A percentile compares a stretch with the other conserved stretches of the same genome.
Evolutionary conservation across 2,113 vertebrate species (phyloP).

Genomic region (Otis tarda): DNA sequence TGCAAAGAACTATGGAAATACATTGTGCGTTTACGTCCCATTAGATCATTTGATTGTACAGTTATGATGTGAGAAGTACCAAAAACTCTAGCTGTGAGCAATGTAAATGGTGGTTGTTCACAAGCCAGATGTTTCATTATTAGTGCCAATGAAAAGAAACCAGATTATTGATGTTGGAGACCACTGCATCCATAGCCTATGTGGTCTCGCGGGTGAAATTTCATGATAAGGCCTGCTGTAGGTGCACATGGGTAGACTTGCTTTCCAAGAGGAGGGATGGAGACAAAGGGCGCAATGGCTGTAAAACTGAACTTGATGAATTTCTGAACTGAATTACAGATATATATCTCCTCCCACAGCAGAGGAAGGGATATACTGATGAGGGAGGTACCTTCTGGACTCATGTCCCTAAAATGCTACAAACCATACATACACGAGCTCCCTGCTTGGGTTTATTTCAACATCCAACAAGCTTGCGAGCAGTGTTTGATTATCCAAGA

Average conservation of each 20-base stretch:
- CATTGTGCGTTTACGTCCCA: fast-evolving
- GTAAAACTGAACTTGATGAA: background rate
- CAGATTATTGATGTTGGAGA: background rate
- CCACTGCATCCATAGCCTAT: background rate
- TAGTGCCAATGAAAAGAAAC: background rate
- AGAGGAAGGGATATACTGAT: background rate
- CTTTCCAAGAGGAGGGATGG: background rate
- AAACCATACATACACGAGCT: background rate
- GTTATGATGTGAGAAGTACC: background rate
- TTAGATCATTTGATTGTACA: background rate
- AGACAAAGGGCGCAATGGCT: background rate
- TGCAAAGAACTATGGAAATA: background rate
- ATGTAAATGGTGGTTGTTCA: background rate
- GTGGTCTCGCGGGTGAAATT: background rate
- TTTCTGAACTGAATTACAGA: background rate
- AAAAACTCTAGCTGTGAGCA: background rate
- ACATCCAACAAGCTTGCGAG: background rate
- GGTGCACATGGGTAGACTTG: background rate
- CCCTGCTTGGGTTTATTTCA: background rate
- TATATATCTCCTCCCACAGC: background rate
- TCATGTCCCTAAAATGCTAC: background rate
- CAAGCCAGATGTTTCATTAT: background rate
- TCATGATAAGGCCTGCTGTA: background rate
- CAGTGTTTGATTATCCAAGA: slow-evolving; percentile 21
- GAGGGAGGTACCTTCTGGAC: background rate